Evolutionary conservation across 2,888 invertebrate genomes (phyloP).

Genomic region (Lycophotia porphyrea): DNA sequence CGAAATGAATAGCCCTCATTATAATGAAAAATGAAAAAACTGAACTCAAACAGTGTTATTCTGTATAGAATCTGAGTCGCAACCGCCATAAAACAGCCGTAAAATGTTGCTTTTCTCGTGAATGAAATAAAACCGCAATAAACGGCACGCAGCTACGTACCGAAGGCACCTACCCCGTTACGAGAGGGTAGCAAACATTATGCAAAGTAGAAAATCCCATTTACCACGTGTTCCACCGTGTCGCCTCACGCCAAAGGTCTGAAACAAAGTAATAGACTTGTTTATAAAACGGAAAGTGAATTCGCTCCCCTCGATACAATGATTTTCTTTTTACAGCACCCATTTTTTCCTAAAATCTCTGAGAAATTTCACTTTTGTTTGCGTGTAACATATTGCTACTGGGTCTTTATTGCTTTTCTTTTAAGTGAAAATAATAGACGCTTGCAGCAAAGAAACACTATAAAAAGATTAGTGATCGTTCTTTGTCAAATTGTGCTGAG

Average conservation of each 20-base stretch:
- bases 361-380: slow-evolving; percentile 44
- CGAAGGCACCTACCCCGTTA: slow-evolving; percentile 54
- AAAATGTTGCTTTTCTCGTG: slow-evolving; percentile 58
- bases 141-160: slow-evolving; percentile 51
- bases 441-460: slow-evolving; percentile 48
- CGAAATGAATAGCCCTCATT: slow-evolving; percentile 43
- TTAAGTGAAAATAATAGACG: slow-evolving; percentile 55
- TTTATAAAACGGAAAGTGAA: slow-evolving; percentile 79
- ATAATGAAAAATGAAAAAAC: slow-evolving; percentile 36
- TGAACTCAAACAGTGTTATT: slow-evolving; percentile 34
- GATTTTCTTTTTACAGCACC: slow-evolving; percentile 66
- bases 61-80: slow-evolving; percentile 48
- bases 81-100: slow-evolving; percentile 57
- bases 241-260: slow-evolving; percentile 71
- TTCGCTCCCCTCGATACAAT: slow-evolving; percentile 72
- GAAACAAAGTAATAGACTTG: slow-evolving; percentile 80
- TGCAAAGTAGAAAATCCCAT: slow-evolving; percentile 84
- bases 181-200: slow-evolving; percentile 76
- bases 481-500: slow-evolving; percentile 62
- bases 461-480: slow-evolving; percentile 61
- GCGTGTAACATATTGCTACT: slow-evolving; percentile 29
- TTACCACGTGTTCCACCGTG: slow-evolving; percentile 74
- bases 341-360: slow-evolving; percentile 47
- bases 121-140: slow-evolving; percentile 61
- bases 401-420: slow-evolving; percentile 52